Percentiles rank a stretch among this genome's conserved stretches.
Conservation (phyloP, 1,140 invertebrate genomes). For the Drosophila sp. region DNA sequence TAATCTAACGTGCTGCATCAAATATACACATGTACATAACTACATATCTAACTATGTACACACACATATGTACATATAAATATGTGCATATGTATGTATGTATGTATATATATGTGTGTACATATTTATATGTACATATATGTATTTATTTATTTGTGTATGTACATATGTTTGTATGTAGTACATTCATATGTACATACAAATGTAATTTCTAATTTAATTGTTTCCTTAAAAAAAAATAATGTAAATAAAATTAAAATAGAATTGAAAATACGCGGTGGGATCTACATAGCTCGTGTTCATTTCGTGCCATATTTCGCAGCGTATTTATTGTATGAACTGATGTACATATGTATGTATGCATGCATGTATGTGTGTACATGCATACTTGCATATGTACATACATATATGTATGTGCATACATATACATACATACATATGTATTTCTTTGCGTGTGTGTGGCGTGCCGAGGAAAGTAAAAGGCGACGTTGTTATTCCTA, state of each 20-base stretch:
- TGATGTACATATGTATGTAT: not conserved
- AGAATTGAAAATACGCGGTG: not conserved
- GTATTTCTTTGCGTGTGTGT: not conserved
- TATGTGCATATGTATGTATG: not conserved
- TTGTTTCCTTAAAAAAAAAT: slow-evolving; percentile 9
- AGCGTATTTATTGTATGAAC: slow-evolving; percentile 1
- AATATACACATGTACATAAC: not conserved
- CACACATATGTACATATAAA: not conserved
- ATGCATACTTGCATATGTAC: not conserved
- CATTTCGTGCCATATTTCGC: slow-evolving; percentile 1
- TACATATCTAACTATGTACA: too few relatives aligned
- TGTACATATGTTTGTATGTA: not conserved
- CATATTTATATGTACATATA: not conserved
- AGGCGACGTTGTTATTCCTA: slow-evolving; percentile 8
- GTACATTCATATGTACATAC: not conserved
- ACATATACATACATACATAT: not conserved
- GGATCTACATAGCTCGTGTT: not conserved
- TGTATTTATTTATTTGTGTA: not conserved
- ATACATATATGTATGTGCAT: not conserved
- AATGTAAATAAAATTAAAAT: slow-evolving; percentile 11
- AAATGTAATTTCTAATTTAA: not conserved
- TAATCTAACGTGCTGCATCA: too few relatives aligned
- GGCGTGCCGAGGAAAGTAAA: slow-evolving; percentile 6
- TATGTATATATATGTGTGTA: not conserved
- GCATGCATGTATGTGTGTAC: not conserved